Evolutionary conservation across 2,113 vertebrate species (phyloP).

Genomic region (Clarias magur): DNA sequence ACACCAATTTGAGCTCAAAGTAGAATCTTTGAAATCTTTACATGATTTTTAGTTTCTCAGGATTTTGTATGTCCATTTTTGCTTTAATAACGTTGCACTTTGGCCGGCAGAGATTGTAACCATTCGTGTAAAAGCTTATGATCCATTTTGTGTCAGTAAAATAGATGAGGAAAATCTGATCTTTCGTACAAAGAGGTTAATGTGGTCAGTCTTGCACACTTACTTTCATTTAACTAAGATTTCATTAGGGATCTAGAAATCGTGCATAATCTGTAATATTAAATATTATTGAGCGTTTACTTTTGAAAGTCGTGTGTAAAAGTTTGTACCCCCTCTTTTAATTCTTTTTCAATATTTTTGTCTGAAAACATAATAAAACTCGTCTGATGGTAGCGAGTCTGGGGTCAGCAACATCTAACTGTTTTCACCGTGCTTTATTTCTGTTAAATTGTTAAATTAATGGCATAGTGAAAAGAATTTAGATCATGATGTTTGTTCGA

Average conservation of each 20-base stretch:
- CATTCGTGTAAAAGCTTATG: not conserved
- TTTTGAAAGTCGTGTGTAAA: not conserved
- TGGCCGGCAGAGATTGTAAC: not conserved
- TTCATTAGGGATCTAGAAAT: not conserved
- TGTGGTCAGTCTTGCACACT: not conserved
- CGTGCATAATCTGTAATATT: not conserved
- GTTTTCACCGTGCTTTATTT: no score
- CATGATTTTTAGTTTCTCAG: not conserved
- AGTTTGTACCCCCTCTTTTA: no score
- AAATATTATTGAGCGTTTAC: not conserved
- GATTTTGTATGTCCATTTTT: not conserved
- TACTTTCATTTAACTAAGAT: not conserved
- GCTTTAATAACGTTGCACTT: not conserved
- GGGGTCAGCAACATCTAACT: no score
- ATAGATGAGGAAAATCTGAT: not conserved
- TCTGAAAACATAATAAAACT: no score
- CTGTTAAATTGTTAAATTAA: no score
- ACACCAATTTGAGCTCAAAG: not conserved
- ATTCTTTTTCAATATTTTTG: no score
- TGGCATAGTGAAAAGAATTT: no score
- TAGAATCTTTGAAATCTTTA: not conserved
- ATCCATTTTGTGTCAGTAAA: not conserved
- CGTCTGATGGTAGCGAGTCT: no score
- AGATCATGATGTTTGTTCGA: no score
- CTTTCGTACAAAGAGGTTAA: not conserved